Evolutionary conservation across 2,797 vertebrate species (phyloP), one percentile per base, ranked within the genome.

Genomic region (Mycteria americana): DNA sequence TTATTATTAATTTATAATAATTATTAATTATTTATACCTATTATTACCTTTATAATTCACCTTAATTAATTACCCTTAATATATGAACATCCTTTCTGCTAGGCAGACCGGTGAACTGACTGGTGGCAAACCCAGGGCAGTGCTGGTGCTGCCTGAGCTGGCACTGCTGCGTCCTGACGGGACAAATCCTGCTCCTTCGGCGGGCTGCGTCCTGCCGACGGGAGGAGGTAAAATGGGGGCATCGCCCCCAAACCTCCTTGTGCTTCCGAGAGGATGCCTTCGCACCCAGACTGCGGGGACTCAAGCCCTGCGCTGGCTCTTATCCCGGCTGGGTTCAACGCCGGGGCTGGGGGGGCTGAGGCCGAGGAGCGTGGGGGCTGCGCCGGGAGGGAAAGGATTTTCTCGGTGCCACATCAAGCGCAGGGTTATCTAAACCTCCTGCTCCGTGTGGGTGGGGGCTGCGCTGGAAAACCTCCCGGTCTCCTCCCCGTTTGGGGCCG

Each of bases 401-500:
- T 59, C 74, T 73, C 1, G 0, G 56, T 89, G 78, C 91, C 93
- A 91, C 96, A 94, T 94, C 89, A 92, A 93, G 81, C 31, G 2
- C 2, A 22, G 87, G 35, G 30, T 93, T 79, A 76, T 93, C 30
- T 4, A 13, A 91, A 91, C 81, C 93, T 87, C 43, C 84, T 73
- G 81, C 46, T 78, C 67, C 0, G 18, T 2, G 41, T 46, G 93
- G 68, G 75, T 60, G 90, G 56, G 48, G 57, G 46, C 48, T 48
- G 63, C 0, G 3, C 28, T 15, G 14, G 65, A 62, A 94, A 85
- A 9, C 25, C 22, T 48, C 41, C 19, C 0, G 0, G 5, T 23
- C 7, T 50, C 81, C 64, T 64, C 50, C 37, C 11, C 7, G 1
- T 67, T 46, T 35, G 30, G 17, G 41, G 13, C 41, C 39, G 51